Percentiles rank a stretch among this genome's conserved stretches.
Evolutionary conservation across 2,113 vertebrate genomes (phyloP).

Genomic region (Myiagra hebetior): DNA sequence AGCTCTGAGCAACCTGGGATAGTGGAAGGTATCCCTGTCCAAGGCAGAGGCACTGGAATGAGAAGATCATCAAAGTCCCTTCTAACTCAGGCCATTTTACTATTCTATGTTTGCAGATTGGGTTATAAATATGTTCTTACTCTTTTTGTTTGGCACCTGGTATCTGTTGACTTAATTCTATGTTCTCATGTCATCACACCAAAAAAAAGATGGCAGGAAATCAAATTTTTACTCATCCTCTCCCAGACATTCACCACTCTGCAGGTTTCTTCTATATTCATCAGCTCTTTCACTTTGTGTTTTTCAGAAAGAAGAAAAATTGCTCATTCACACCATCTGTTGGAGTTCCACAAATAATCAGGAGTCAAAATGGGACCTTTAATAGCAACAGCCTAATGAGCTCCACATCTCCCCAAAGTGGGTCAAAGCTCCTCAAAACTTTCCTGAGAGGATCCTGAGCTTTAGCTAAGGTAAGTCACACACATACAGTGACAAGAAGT

Average conservation of each 20-base stretch:
- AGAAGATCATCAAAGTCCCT: neutral
- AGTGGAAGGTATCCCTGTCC: neutral
- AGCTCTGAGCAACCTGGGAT: neutral
- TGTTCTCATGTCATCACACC: neutral
- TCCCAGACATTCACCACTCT: neutral
- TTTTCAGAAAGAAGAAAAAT: neutral
- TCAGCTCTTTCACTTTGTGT: neutral
- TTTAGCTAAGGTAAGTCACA: neutral
- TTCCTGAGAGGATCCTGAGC: neutral
- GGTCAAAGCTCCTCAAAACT: neutral
- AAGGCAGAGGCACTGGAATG: neutral
- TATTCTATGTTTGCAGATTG: neutral
- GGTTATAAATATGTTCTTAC: neutral
- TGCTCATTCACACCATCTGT: neutral
- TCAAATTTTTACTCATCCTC: neutral
- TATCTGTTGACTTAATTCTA: neutral
- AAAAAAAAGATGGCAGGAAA: neutral
- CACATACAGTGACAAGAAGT: neutral
- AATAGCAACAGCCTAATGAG: neutral
- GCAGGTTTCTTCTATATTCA: neutral
- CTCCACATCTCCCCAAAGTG: neutral
- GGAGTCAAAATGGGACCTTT: neutral
- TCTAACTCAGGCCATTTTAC: neutral
- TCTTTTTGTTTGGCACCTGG: neutral
- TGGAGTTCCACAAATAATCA: neutral